Conservation (phyloP, 1,140 invertebrate species). For the Solenopsis invicta region DNA sequence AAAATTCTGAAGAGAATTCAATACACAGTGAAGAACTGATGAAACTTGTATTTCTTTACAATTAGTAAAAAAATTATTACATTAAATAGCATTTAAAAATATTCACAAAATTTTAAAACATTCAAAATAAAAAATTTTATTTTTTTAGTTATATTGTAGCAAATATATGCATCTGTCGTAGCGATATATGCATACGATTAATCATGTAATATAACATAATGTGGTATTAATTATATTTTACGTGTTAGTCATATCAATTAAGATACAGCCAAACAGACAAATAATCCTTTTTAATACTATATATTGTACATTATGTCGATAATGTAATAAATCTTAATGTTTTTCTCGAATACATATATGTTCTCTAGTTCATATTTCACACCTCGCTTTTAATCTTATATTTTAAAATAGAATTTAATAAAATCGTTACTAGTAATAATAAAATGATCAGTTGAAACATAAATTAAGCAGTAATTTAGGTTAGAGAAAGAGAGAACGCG, state of each 20-base stretch:
- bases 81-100: too few relatives aligned
- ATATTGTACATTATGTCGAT: slow-evolving; percentile 11
- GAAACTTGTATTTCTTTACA: too few relatives aligned
- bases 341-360: slow-evolving; percentile 1
- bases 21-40: too few relatives aligned
- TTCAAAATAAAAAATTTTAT: too few relatives aligned
- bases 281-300: background rate
- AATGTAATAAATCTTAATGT: slow-evolving; percentile 17
- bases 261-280: background rate
- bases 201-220: background rate
- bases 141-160: too few relatives aligned
- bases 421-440: background rate
- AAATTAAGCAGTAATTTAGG: background rate
- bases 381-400: background rate
- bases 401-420: background rate
- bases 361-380: slow-evolving; percentile 5
- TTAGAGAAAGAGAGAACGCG: too few relatives aligned
- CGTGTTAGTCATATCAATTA: background rate
- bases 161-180: too few relatives aligned
- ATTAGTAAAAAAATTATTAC: too few relatives aligned
- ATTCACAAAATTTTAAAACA: too few relatives aligned
- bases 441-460: background rate
- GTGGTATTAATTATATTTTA: background rate
- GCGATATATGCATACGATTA: background rate
- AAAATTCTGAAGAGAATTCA: too few relatives aligned